phyloP scores from a whole-genome alignment of 2,888 invertebrate genomes.

The Pecten maximus region DNA sequence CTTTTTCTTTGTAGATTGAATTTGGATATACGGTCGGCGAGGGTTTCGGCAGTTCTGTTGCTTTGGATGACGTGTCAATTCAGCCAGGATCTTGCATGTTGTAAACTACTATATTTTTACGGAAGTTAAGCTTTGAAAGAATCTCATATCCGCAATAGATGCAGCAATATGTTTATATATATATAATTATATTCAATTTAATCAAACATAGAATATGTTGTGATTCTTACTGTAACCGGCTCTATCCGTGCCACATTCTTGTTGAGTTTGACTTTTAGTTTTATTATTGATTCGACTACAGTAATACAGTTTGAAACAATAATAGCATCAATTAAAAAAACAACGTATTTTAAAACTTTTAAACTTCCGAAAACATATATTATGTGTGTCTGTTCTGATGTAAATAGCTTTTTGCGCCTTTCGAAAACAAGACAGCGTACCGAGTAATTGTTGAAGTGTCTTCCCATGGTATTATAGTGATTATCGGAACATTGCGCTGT shows the following conservation, averaged over 20 bases:
- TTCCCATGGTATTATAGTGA: too few relatives aligned
- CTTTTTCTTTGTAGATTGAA: conserved; percentile 55
- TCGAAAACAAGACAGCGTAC: too few relatives aligned
- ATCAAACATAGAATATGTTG: neutral
- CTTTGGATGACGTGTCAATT: conserved; percentile 60
- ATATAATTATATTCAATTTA: neutral
- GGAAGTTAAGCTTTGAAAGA: neutral
- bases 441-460: too few relatives aligned
- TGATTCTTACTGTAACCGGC: neutral
- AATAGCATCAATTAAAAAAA: too few relatives aligned
- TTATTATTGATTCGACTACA: too few relatives aligned
- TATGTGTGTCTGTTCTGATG: too few relatives aligned
- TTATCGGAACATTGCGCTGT: too few relatives aligned
- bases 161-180: neutral
- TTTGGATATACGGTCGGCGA: conserved; percentile 62
- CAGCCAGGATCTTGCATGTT: conserved; percentile 33
- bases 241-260: neutral
- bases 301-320: too few relatives aligned
- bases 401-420: too few relatives aligned
- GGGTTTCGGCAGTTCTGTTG: conserved; percentile 60
- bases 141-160: conserved; percentile 17
- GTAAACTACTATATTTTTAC: neutral
- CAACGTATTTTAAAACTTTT: too few relatives aligned
- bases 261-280: neutral
- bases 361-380: too few relatives aligned